Percentiles rank a stretch among this genome's conserved stretches.
These are phyloP conservation scores for Dusona sp. DNA, from an alignment of 2,888 invertebrate genomes.

Conservation along the genomic window DNA sequence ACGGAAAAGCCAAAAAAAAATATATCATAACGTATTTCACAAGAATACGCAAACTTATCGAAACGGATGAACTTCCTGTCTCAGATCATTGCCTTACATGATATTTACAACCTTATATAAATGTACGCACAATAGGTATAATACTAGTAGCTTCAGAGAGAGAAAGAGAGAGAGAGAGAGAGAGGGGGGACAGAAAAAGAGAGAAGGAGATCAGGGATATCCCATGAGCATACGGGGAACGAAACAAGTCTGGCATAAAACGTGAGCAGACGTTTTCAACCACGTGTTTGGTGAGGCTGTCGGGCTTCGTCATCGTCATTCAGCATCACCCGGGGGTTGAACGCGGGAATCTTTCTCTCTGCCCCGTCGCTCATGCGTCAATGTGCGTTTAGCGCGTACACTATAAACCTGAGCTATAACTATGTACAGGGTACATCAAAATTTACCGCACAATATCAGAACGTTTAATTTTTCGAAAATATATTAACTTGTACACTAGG, in stretches of 20 bases:
- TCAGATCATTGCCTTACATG: slow-evolving; percentile 66
- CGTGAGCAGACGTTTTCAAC: slow-evolving; percentile 83
- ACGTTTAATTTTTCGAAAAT: neutral
- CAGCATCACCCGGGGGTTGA: slow-evolving; percentile 75
- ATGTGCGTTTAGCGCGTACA: slow-evolving; percentile 68
- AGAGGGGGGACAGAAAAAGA: slow-evolving; percentile 30
- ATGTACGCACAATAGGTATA: slow-evolving; percentile 48
- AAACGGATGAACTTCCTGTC: slow-evolving; percentile 71
- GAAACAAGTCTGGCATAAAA: slow-evolving; percentile 81
- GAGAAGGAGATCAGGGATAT: slow-evolving; percentile 51
- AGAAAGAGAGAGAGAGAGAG: slow-evolving; percentile 12
- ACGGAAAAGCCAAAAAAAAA: neutral
- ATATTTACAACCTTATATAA: slow-evolving; percentile 41
- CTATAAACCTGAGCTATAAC: slow-evolving; percentile 62
- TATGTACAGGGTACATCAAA: slow-evolving; percentile 4
- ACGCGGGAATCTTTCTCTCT: slow-evolving; percentile 27
- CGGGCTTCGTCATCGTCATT: slow-evolving; percentile 83
- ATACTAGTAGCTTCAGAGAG: slow-evolving; percentile 18
- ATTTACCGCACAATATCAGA: neutral
- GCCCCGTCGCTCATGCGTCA: slow-evolving; percentile 72
- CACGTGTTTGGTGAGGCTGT: slow-evolving; percentile 83
- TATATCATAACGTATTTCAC: neutral
- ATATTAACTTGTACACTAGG: neutral
- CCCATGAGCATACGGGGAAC: slow-evolving; percentile 55
- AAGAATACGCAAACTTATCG: slow-evolving; percentile 31